A percentile compares a stretch with the other conserved stretches of the same genome.
Evolutionary conservation across 1,140 invertebrate species (phyloP).

Genomic region (Geopemphigus sp.): DNA sequence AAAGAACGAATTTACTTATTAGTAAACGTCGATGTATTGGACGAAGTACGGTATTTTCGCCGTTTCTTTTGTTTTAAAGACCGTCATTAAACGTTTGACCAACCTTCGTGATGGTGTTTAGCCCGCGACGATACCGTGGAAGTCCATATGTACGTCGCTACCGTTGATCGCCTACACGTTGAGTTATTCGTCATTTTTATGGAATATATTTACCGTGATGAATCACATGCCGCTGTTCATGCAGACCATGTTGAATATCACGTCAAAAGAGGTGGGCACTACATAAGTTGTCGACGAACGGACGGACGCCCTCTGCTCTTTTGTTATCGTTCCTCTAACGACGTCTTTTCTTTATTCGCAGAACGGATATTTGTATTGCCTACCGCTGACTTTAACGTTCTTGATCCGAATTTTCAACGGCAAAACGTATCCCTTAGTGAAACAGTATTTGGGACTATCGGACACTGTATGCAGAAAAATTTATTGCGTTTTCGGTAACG

Average conservation of each 20-base stretch:
- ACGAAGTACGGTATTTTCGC: background rate
- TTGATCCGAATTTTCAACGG: background rate
- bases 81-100: no score
- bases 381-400: constrained; percentile 17
- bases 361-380: constrained; percentile 14
- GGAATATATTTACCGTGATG: constrained; percentile 21
- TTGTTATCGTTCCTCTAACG: background rate
- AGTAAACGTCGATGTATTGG: constrained; percentile 9
- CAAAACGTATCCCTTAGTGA: background rate
- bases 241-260: constrained; percentile 3
- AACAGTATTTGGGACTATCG: background rate
- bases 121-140: constrained; percentile 12
- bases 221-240: constrained; percentile 26
- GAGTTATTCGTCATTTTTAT: constrained; percentile 12
- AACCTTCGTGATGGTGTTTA: background rate
- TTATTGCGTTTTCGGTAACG: constrained; percentile 22
- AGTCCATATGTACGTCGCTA: constrained; percentile 36
- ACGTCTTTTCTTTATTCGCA: background rate
- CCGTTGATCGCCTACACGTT: constrained; percentile 16
- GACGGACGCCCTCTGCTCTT: no score
- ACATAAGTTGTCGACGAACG: no score
- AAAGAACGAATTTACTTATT: constrained; percentile 38
- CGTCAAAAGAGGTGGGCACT: background rate
- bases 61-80: background rate
- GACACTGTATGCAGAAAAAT: constrained; percentile 19